These are phyloP conservation scores for Amazona finschi DNA, from an alignment of 2,797 vertebrate species.

Conservation along the genomic window DNA sequence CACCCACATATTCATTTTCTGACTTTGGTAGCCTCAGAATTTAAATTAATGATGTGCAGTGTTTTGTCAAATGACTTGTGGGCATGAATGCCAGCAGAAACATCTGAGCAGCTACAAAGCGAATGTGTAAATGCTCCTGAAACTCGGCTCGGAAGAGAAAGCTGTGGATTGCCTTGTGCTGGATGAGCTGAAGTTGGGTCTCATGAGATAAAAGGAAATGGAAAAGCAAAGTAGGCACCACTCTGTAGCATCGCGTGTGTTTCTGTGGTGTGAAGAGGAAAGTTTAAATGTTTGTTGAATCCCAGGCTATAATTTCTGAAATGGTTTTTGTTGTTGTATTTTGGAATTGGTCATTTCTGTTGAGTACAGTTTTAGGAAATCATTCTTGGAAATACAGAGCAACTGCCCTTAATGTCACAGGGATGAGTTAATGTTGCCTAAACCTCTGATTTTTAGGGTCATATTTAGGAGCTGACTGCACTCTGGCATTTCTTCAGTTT, in stretches of 20 bases:
- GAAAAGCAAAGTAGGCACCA: background rate
- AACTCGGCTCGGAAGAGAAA: background rate
- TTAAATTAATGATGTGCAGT: background rate
- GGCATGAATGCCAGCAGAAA: background rate
- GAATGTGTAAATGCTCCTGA: background rate
- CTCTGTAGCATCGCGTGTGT: accelerated
- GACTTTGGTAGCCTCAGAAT: constrained; percentile 4
- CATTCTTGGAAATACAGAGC: background rate
- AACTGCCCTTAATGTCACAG: background rate
- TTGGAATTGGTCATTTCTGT: background rate
- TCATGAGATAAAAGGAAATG: background rate
- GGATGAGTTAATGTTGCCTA: background rate
- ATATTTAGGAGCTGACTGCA: background rate
- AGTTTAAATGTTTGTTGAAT: background rate
- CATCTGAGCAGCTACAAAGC: background rate
- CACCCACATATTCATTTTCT: background rate
- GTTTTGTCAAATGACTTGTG: background rate
- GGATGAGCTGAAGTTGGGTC: background rate
- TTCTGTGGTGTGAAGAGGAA: background rate
- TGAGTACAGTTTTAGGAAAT: background rate
- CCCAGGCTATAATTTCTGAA: background rate
- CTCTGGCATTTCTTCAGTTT: background rate
- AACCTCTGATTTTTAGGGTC: background rate
- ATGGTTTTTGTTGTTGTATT: accelerated
- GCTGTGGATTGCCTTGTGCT: background rate